These are phyloP conservation scores for Eutrigla gurnardus DNA, from an alignment of 2,797 vertebrate genomes.

Conservation along the genomic window DNA sequence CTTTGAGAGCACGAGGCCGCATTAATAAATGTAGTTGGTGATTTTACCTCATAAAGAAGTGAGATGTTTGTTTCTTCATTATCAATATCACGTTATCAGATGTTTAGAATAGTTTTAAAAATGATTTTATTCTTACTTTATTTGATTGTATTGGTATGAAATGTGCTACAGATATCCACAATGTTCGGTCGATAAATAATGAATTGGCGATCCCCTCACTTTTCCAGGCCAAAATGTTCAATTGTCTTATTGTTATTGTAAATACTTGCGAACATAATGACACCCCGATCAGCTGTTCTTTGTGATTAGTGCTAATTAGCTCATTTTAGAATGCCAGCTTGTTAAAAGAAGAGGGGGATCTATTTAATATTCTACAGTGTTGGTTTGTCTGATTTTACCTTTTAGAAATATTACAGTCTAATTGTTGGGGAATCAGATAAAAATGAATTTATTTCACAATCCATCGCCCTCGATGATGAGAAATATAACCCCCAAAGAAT, in stretches of 20 bases:
- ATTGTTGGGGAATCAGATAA: not conserved
- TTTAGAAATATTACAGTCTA: not conserved
- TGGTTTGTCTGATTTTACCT: not conserved
- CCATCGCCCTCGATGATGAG: not conserved
- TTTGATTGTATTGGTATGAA: not conserved
- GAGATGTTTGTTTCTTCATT: not conserved
- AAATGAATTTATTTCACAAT: not conserved
- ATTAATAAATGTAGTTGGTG: not conserved
- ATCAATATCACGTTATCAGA: not conserved
- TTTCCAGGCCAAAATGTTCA: not conserved
- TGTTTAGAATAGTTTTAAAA: not conserved
- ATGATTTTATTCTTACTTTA: not conserved
- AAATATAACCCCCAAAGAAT: slow-evolving; percentile 2
- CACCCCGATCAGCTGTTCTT: not conserved
- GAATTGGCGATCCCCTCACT: not conserved
- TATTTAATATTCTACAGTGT: not conserved
- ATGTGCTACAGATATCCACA: not conserved
- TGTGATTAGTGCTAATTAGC: not conserved
- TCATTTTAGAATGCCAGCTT: not conserved
- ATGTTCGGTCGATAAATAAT: not conserved
- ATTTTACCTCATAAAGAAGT: slow-evolving; percentile 1
- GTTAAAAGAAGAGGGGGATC: too few relatives aligned
- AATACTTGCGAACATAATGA: not conserved
- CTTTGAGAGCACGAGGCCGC: not conserved
- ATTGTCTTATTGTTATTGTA: not conserved